Base-by-base conservation (phyloP, 2,797 vertebrate species). In the Anomalospiza imberbis region DNA sequence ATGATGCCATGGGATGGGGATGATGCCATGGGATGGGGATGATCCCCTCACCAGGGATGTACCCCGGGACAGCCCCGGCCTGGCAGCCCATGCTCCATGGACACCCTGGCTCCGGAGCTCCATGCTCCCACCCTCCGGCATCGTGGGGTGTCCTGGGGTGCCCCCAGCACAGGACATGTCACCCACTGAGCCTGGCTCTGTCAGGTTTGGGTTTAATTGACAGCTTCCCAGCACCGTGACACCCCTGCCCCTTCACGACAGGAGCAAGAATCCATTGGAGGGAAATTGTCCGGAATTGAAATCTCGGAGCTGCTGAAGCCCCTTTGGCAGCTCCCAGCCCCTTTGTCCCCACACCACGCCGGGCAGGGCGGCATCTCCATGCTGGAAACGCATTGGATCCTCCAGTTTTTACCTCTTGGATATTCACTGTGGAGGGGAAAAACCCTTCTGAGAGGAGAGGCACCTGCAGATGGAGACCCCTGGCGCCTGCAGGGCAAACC, bases 281-380 rank as follows among this genome's bases (percentile, higher is more conserved):
- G 0, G 15, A 47, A 63, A 63, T 11, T 11, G 29, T 40, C 50
- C 0, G 0, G 17, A 73, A 73, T 48, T 4, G 15, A 29, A 40
- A 40, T 4, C 20, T 17, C 4, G 0, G 58, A n/a, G 68, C 24
- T n/a, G 48, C 8, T 22, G 29, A n/a, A 63, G n/a, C 34, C 40
- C 40, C 29, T 29, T 2, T 16, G 40, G 48, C 40, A 54, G 24
- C 1, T 13, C 40, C 79, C 57, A 82, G 4, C 3, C 58, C 22
- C 28, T 12, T 48, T 28, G 40, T 22, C 12, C n/a, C 20, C 1
- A 0, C 58, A 18, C 29, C 79, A 29, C 0, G 0, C 29, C 0
- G 1, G 40, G 40, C 28, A 71, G 12, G 48, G 48, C 28, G 67
- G 22, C 28, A 54, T 10, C 36, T 45, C 75, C 24, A 3, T 2